These are phyloP conservation scores for Oceanodroma tethys DNA, from an alignment of 2,113 vertebrate species.

Conservation along the genomic window DNA sequence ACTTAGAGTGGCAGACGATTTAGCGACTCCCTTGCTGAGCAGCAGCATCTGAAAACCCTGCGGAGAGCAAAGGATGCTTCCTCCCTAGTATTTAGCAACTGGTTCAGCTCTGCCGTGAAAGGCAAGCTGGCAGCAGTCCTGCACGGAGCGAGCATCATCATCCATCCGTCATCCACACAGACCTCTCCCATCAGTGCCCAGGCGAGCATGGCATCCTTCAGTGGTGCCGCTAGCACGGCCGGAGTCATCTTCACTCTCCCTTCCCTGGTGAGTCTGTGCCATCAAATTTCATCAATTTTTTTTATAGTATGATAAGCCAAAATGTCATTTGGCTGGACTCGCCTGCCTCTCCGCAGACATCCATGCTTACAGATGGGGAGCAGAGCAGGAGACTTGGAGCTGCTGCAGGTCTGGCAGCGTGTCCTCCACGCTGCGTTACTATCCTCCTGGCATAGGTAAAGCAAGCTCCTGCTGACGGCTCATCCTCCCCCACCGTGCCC, in stretches of 20 bases:
- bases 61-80: not conserved
- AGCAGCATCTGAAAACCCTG: not conserved
- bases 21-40: not conserved
- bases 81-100: not conserved
- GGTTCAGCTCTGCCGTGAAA: not conserved
- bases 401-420: not conserved
- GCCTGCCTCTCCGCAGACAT: not conserved
- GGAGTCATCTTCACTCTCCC: not conserved
- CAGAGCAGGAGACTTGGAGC: not conserved
- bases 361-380: rapidly evolving
- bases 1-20: not conserved
- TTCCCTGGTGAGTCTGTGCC: not conserved
- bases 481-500: not conserved
- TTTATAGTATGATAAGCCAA: not conserved
- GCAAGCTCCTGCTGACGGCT: not conserved
- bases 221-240: rapidly evolving
- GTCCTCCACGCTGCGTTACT: rapidly evolving
- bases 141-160: rapidly evolving
- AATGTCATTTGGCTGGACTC: not conserved
- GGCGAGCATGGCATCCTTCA: not conserved
- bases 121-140: not conserved
- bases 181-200: not conserved
- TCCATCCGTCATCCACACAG: not conserved
- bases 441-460: not conserved
- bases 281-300: not conserved